Evolutionary conservation across 1,140 invertebrate genomes (phyloP).

Genomic region (Heterodera schachtii): DNA sequence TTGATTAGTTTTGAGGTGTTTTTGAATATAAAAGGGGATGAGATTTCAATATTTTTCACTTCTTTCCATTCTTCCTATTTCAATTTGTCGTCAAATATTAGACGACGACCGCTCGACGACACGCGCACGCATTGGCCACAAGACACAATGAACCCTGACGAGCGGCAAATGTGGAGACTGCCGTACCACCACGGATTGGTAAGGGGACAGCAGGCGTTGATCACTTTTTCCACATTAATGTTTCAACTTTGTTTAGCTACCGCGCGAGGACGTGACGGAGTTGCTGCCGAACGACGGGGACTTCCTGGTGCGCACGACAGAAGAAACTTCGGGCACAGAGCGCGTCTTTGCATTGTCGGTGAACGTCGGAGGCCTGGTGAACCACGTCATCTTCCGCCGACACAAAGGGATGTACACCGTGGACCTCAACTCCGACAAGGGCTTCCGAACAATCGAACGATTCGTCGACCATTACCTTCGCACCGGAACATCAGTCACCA

Average conservation of each 20-base stretch:
- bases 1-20: too few relatives aligned
- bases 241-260: conserved; percentile 20
- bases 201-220: not conserved
- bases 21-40: too few relatives aligned
- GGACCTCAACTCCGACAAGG: not conserved
- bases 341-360: conserved; percentile 1
- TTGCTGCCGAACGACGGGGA: conserved; percentile 44
- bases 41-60: too few relatives aligned
- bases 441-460: not conserved
- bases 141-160: too few relatives aligned
- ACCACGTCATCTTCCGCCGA: conserved; percentile 7
- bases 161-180: conserved; percentile 1
- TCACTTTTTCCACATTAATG: not conserved
- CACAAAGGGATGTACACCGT: not conserved
- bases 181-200: conserved; percentile 22
- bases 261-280: conserved; percentile 48
- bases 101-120: too few relatives aligned
- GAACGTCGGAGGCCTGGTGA: not conserved
- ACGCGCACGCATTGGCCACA: too few relatives aligned
- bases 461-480: conserved; percentile 1
- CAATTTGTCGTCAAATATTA: too few relatives aligned
- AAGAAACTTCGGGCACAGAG: conserved; percentile 18
- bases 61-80: too few relatives aligned
- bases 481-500: not conserved
- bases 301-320: conserved; percentile 45